These are phyloP conservation scores for Pseudopleuronectes americanus DNA, from an alignment of 2,797 vertebrate species.

Conservation along the genomic window DNA sequence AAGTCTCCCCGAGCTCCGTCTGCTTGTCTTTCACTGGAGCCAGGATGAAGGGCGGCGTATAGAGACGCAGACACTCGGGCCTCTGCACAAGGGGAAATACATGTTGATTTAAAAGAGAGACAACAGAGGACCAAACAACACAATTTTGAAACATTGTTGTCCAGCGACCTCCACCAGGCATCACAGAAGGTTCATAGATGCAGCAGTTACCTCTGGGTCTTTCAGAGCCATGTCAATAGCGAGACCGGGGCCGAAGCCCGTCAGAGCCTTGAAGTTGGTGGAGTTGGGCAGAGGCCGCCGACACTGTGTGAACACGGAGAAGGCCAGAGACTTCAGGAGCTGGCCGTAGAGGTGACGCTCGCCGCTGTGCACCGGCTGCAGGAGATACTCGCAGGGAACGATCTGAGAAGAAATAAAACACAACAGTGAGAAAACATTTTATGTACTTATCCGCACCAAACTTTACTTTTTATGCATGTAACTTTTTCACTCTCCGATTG, in stretches of 20 bases:
- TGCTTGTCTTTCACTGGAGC: slow-evolving; percentile 99
- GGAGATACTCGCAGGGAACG: slow-evolving; percentile 95
- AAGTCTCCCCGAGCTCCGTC: slow-evolving; percentile 96
- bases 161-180: not conserved
- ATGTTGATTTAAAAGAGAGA: slow-evolving; percentile 14
- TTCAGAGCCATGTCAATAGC: slow-evolving; percentile 96
- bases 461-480: too few relatives aligned
- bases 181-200: not conserved
- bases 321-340: slow-evolving; percentile 98
- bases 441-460: too few relatives aligned
- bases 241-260: slow-evolving; percentile 96
- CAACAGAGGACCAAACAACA: not conserved
- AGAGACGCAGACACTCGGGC: slow-evolving; percentile 94
- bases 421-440: not conserved
- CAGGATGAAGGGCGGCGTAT: slow-evolving; percentile 96
- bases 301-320: slow-evolving; percentile 98
- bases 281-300: slow-evolving; percentile 93
- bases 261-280: slow-evolving; percentile 97
- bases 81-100: slow-evolving; percentile 78
- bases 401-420: slow-evolving; percentile 82
- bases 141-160: not conserved
- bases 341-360: slow-evolving; percentile 94
- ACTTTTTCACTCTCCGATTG: too few relatives aligned
- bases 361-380: slow-evolving; percentile 95
- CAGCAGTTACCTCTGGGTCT: slow-evolving; percentile 90